Evolutionary conservation across 2,888 invertebrate species (phyloP).

Genomic region (Epirrhoe alternata): DNA sequence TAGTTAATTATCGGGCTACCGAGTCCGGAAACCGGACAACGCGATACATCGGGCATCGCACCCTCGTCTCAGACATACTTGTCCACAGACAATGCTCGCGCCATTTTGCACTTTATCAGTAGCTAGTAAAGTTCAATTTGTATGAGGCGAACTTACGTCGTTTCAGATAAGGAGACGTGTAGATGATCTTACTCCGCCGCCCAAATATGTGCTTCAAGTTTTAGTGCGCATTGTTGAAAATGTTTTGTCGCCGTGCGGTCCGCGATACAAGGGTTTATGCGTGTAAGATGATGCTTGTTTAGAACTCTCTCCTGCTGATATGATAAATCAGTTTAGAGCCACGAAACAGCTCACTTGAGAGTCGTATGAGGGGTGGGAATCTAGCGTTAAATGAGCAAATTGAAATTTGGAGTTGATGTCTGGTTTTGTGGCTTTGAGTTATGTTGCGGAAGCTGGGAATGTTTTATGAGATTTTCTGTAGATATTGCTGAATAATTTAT

Average conservation of each 20-base stretch:
- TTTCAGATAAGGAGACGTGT: conserved; percentile 49
- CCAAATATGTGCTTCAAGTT: conserved; percentile 77
- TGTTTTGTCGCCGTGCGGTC: conserved; percentile 67
- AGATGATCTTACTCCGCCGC: conserved; percentile 68
- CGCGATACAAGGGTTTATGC: conserved; percentile 80
- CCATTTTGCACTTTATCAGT: conserved; percentile 50
- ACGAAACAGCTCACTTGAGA: conserved; percentile 78
- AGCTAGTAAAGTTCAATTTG: conserved; percentile 50
- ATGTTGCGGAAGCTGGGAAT: conserved; percentile 36
- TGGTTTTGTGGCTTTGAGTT: conserved; percentile 41
- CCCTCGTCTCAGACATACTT: conserved; percentile 74
- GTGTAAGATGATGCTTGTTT: conserved; percentile 85
- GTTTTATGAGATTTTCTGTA: conserved; percentile 47
- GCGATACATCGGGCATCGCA: conserved; percentile 74
- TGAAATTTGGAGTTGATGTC: conserved; percentile 64
- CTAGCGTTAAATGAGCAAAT: conserved; percentile 76
- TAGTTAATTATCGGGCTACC: conserved; percentile 77
- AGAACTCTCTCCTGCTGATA: conserved; percentile 73
- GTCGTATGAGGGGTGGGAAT: conserved; percentile 67
- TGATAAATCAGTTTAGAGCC: conserved; percentile 83
- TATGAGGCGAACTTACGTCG: conserved; percentile 43
- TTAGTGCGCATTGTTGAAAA: conserved; percentile 74
- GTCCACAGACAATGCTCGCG: conserved; percentile 47
- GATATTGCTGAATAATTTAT: conserved; percentile 24
- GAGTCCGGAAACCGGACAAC: conserved; percentile 83